phyloP scores from a whole-genome alignment of 2,888 invertebrate species.

The Selenia dentaria region DNA sequence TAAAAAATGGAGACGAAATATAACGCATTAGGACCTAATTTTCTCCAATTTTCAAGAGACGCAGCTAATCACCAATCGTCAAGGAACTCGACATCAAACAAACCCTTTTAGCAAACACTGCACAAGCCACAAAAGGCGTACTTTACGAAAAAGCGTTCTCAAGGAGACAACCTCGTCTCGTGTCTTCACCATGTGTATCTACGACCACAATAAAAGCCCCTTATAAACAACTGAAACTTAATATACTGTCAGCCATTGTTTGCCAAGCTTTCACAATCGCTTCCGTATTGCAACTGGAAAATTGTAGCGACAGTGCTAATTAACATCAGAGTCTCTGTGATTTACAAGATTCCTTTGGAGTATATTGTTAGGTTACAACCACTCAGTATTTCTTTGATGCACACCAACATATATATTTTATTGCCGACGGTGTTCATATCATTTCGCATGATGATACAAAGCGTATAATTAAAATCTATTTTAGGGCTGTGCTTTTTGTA shows the following conservation, averaged over 20 bases:
- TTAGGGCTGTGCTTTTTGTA: too few species aligned
- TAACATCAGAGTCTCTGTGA: conserved; percentile 10
- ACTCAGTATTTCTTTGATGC: too few species aligned
- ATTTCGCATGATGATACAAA: too few species aligned
- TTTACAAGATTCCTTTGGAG: conserved; percentile 3
- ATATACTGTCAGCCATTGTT: conserved; percentile 47
- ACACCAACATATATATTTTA: too few species aligned
- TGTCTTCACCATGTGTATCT: conserved; percentile 22
- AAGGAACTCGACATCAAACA: conserved; percentile 19
- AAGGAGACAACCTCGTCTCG: conserved; percentile 17
- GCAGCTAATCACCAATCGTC: conserved; percentile 19
- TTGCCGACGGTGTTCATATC: too few species aligned
- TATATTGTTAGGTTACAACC: too few species aligned
- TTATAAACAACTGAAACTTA: conserved; percentile 48
- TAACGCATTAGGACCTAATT: conserved; percentile 23
- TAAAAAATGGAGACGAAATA: too few species aligned
- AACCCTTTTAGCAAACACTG: conserved; percentile 26
- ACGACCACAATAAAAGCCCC: conserved; percentile 31
- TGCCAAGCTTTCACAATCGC: conserved; percentile 48
- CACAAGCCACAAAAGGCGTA: conserved; percentile 20
- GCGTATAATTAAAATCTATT: too few species aligned
- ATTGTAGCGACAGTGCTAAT: conserved; percentile 21
- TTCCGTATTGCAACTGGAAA: conserved; percentile 38
- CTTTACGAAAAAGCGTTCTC: conserved; percentile 25
- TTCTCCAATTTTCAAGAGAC: conserved; percentile 5